Conservation (phyloP, 2,113 vertebrate genomes). For the Nerophis ophidion region DNA sequence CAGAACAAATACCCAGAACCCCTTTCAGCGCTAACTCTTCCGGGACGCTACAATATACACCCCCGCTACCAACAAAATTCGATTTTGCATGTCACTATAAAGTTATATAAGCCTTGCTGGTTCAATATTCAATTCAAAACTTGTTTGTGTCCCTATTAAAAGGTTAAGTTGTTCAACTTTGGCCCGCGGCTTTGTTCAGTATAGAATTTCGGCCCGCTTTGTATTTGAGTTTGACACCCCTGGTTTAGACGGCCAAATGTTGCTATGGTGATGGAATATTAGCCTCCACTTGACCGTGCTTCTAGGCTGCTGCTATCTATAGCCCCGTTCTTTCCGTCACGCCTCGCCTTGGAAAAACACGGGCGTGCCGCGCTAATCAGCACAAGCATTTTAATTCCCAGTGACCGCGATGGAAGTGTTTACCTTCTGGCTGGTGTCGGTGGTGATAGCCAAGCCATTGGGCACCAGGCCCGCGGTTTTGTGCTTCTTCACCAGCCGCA, state of each 20-base stretch:
- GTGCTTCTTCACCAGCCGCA: slow-evolving; percentile 91
- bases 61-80: too few relatives aligned
- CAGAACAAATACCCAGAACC: too few relatives aligned
- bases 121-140: too few relatives aligned
- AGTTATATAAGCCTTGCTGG: too few relatives aligned
- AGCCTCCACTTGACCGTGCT: not conserved
- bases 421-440: slow-evolving; percentile 88
- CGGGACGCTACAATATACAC: too few relatives aligned
- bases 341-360: slow-evolving; percentile 31
- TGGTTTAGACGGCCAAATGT: slow-evolving; percentile 9
- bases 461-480: slow-evolving; percentile 90
- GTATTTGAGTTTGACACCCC: too few relatives aligned
- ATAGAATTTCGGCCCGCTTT: too few relatives aligned
- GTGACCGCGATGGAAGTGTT: slow-evolving; percentile 12
- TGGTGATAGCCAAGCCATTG: slow-evolving; percentile 91
- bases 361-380: slow-evolving; percentile 25
- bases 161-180: too few relatives aligned
- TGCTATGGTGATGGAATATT: slow-evolving; percentile 21
- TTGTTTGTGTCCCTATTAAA: too few relatives aligned
- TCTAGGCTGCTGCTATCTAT: slow-evolving; percentile 36
- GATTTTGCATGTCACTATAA: too few relatives aligned
- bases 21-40: too few relatives aligned
- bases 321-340: slow-evolving; percentile 41
- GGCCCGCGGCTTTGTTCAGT: too few relatives aligned
- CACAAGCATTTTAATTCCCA: slow-evolving; percentile 25